Evolutionary conservation across 2,888 invertebrate genomes (phyloP).

Genomic region (Lycocerus yunnanus): DNA sequence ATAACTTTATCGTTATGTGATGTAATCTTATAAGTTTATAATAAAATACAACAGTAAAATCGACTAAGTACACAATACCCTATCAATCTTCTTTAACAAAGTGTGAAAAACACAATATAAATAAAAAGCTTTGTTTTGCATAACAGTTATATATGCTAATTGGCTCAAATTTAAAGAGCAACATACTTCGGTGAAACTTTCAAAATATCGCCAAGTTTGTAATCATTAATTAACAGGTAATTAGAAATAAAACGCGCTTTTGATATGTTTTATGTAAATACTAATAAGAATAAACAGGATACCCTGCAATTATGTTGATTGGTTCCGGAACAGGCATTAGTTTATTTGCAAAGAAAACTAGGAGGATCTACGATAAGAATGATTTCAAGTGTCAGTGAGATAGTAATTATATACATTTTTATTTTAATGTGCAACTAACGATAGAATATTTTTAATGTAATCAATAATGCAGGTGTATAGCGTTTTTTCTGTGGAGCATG

Average conservation of each 20-base stretch:
- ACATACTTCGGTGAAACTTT: neutral
- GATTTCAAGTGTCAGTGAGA: neutral
- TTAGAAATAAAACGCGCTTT: neutral
- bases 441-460: neutral
- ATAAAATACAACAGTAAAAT: neutral
- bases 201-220: neutral
- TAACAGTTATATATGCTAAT: conserved; percentile 1
- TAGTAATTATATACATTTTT: neutral
- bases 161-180: neutral
- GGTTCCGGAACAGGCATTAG: neutral
- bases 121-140: neutral
- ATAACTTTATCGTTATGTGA: neutral
- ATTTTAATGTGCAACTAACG: neutral
- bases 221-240: neutral
- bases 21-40: neutral
- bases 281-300: neutral
- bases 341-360: neutral
- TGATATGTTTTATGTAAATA: neutral
- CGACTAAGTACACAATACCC: neutral
- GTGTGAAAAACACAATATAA: neutral
- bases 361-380: neutral
- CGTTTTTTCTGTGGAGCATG: neutral
- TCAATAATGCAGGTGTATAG: neutral
- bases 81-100: neutral
- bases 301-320: neutral